Evolutionary conservation across 2,888 invertebrate genomes (phyloP).

Genomic region (Nematopogon swammerdamellus): DNA sequence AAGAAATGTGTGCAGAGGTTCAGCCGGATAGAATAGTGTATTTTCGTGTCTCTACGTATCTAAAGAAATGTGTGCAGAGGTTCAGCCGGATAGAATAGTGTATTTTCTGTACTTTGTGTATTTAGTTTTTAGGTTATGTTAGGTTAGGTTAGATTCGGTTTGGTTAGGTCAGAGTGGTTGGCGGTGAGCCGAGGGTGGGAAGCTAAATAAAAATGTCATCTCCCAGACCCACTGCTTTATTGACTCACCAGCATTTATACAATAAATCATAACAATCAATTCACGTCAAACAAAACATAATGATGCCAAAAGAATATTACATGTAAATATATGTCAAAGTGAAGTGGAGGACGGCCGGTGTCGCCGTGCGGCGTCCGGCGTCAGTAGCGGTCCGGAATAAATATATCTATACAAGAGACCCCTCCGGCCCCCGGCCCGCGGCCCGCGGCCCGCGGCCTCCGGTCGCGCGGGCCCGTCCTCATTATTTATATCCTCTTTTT

Average conservation of each 20-base stretch:
- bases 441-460: no score
- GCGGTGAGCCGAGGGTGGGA: no score
- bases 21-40: no score
- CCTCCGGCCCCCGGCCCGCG: not conserved
- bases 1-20: no score
- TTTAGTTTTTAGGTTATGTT: no score
- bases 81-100: no score
- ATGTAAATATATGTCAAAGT: conserved; percentile 41
- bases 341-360: conserved; percentile 26
- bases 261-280: conserved; percentile 51
- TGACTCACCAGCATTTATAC: conserved; percentile 57
- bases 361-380: conserved; percentile 25
- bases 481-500: conserved; percentile 42
- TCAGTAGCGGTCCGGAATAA: conserved; percentile 46
- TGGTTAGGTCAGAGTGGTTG: no score
- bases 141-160: no score
- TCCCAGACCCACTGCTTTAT: conserved; percentile 58
- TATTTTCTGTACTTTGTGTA: no score
- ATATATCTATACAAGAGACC: conserved; percentile 42
- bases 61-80: no score
- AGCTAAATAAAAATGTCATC: conserved; percentile 11
- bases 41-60: no score
- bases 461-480: not conserved
- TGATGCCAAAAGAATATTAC: conserved; percentile 48
- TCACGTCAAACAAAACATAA: conserved; percentile 55